Percentiles rank a stretch among this genome's conserved stretches.
Evolutionary conservation across 2,113 vertebrate species (phyloP).

Genomic region (Craseonycteris thonglongyai): DNA sequence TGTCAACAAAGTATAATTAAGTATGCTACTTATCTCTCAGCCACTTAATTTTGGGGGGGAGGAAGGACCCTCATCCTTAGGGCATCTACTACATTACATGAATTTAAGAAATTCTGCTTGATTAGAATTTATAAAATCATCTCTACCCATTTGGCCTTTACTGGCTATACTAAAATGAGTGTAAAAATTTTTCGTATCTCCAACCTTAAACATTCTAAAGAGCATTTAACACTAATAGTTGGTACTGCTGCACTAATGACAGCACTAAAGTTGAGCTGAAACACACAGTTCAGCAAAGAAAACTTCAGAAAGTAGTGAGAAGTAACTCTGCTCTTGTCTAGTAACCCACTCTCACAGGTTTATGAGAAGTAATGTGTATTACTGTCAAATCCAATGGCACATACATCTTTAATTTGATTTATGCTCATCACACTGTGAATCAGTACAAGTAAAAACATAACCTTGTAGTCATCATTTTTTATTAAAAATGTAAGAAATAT

Average conservation of each 20-base stretch:
- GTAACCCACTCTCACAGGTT: background rate
- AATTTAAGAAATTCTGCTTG: background rate
- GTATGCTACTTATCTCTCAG: background rate
- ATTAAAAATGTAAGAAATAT: constrained; percentile 83
- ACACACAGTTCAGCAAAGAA: background rate
- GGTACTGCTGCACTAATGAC: accelerated
- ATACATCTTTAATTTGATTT: constrained; percentile 13
- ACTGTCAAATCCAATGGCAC: constrained; percentile 4
- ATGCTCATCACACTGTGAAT: constrained; percentile 71
- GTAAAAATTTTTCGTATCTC: background rate
- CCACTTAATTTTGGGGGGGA: background rate
- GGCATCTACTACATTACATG: background rate
- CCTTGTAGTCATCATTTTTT: constrained; percentile 77
- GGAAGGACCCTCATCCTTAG: background rate
- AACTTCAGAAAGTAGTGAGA: background rate
- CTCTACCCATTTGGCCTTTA: background rate
- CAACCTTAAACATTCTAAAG: background rate
- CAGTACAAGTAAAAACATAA: constrained; percentile 82
- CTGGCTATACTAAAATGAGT: background rate
- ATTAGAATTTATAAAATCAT: background rate
- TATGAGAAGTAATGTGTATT: background rate
- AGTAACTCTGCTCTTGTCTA: background rate
- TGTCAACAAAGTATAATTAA: background rate
- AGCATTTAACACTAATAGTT: background rate
- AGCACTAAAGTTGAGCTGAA: background rate